A percentile compares a stretch with the other conserved stretches of the same genome.
These are phyloP conservation scores for Lordiphosa fenestrarum DNA, from an alignment of 2,888 invertebrate species.

Conservation along the genomic window DNA sequence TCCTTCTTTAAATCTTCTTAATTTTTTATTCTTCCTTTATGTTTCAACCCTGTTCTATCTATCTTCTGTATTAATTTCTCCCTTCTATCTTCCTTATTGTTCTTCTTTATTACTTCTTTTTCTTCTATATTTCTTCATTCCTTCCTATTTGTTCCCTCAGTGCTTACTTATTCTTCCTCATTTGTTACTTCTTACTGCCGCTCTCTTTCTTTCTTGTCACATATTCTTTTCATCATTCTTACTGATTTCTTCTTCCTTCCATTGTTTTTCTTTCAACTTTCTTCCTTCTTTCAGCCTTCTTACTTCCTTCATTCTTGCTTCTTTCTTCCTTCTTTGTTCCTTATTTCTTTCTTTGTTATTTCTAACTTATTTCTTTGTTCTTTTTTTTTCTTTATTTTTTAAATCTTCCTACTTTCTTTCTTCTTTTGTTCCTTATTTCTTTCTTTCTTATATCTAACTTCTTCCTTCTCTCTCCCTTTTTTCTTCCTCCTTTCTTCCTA, in stretches of 20 bases:
- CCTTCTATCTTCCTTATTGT: neutral
- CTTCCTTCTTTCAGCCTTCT: neutral
- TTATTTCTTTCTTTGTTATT: neutral
- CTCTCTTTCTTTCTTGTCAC: neutral
- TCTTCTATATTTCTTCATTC: neutral
- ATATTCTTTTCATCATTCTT: neutral
- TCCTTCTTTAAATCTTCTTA: no score
- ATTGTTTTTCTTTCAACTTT: neutral
- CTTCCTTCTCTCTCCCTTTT: neutral
- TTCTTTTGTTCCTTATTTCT: neutral
- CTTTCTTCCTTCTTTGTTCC: neutral
- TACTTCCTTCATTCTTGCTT: neutral
- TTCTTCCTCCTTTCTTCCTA: neutral
- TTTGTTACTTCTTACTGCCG: neutral
- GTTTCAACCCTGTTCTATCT: no score
- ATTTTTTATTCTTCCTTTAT: neutral
- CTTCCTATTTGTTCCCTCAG: neutral
- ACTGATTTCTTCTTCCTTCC: neutral
- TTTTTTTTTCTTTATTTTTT: neutral
- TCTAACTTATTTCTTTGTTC: neutral
- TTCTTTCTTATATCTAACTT: neutral
- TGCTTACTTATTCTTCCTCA: no score
- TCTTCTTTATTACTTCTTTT: neutral
- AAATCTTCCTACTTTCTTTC: neutral
- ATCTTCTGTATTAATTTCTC: neutral